Percentiles rank a stretch among this genome's conserved stretches.
These are phyloP conservation scores for Oryzias curvinotus DNA, from an alignment of 2,113 vertebrate genomes.

Conservation along the genomic window DNA sequence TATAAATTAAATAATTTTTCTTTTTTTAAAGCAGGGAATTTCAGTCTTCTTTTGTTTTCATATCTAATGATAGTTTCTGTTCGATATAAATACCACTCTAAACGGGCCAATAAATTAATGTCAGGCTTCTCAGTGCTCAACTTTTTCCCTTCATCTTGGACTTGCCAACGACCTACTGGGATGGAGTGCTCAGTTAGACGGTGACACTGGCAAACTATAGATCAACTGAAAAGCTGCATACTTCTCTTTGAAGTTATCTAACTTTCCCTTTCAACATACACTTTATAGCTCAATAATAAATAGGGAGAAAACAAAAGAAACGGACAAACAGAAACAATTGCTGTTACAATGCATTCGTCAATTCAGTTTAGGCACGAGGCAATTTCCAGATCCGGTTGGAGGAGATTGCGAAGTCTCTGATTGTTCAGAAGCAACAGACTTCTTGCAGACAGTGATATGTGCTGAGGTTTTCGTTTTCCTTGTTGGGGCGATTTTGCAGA, in stretches of 20 bases:
- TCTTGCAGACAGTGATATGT: constrained; percentile 87
- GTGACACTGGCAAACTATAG: constrained; percentile 75
- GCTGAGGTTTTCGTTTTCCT: constrained; percentile 73
- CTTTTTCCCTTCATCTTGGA: constrained; percentile 38
- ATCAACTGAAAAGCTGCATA: constrained; percentile 84
- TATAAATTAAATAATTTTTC: constrained; percentile 72
- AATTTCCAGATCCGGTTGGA: constrained; percentile 88
- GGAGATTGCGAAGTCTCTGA: constrained; percentile 94
- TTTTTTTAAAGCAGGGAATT: constrained; percentile 15
- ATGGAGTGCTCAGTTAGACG: constrained; percentile 42
- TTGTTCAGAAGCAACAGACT: constrained; percentile 94
- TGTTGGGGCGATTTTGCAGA: constrained; percentile 82
- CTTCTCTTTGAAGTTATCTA: constrained; percentile 82
- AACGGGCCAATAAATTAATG: constrained; percentile 72
- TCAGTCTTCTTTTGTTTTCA: constrained; percentile 38
- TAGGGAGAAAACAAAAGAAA: constrained; percentile 77
- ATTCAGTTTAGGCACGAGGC: constrained; percentile 99
- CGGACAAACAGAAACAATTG: constrained; percentile 74
- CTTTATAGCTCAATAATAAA: constrained; percentile 97
- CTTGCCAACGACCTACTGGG: constrained; percentile 23
- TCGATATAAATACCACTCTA: constrained; percentile 51
- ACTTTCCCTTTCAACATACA: constrained; percentile 94
- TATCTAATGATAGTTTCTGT: constrained; percentile 32
- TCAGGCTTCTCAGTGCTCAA: constrained; percentile 42
- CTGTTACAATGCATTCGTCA: constrained; percentile 99